Evolutionary conservation across 2,888 invertebrate species (phyloP).

Genomic region (Volucella zonaria): DNA sequence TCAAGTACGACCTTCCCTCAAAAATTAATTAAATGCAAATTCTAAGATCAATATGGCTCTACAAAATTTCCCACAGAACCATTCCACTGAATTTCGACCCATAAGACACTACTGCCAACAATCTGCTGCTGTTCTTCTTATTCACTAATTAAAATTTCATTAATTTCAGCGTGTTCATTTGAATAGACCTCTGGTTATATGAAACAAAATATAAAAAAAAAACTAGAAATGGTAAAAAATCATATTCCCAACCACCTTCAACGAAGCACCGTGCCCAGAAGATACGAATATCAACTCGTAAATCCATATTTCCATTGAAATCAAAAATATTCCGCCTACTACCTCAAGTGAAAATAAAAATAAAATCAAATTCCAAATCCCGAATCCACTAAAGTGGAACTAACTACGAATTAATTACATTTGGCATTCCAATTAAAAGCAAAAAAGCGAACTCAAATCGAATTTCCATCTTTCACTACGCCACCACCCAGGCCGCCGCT

Average conservation of each 20-base stretch:
- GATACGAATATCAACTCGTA: no score
- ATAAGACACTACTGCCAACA: constrained; percentile 3
- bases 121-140: constrained; percentile 19
- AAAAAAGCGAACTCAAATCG: constrained; percentile 27
- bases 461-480: constrained; percentile 46
- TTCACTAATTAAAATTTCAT: constrained; percentile 60
- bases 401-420: constrained; percentile 68
- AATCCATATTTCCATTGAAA: background rate
- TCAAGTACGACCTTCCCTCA: no score
- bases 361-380: constrained; percentile 3
- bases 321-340: constrained; percentile 9
- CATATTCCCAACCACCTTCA: background rate
- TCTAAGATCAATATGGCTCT: no score
- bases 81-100: constrained; percentile 1
- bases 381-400: constrained; percentile 56
- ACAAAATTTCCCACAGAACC: background rate
- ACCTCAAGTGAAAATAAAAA: constrained; percentile 30
- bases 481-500: background rate
- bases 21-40: no score
- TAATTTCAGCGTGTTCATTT: constrained; percentile 54
- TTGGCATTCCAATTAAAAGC: constrained; percentile 58
- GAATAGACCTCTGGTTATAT: constrained; percentile 19
- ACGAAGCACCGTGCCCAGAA: background rate
- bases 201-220: background rate
- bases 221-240: background rate